phyloP scores from a whole-genome alignment of 2,797 vertebrate genomes.

The Scomberomorus guttatus region DNA sequence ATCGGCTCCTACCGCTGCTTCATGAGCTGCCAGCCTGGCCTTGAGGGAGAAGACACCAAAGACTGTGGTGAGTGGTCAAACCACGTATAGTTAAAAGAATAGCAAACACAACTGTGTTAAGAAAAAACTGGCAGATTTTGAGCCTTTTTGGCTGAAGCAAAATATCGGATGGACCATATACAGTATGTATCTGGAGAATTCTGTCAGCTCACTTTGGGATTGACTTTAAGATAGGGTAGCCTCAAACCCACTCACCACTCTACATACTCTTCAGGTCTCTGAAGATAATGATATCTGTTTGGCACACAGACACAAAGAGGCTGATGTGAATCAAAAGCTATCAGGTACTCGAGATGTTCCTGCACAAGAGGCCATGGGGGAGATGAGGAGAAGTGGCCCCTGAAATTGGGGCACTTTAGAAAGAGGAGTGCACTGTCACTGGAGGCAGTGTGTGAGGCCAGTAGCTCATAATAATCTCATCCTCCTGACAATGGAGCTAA shows the following conservation, averaged over 20 bases:
- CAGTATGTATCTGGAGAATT: neutral
- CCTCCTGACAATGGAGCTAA: conserved; percentile 51
- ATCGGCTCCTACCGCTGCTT: conserved; percentile 85
- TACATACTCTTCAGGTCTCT: conserved; percentile 21
- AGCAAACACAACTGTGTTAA: conserved; percentile 29
- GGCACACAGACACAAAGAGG: conserved; percentile 48
- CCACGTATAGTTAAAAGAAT: conserved; percentile 15
- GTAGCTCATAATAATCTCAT: conserved; percentile 57
- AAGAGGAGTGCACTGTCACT: conserved; percentile 58
- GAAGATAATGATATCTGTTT: conserved; percentile 54
- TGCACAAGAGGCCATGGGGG: conserved; percentile 19
- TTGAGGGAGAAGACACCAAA: conserved; percentile 60
- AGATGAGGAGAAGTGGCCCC: conserved; percentile 55
- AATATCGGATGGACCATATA: neutral
- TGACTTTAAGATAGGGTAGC: conserved; percentile 25
- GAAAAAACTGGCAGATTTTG: conserved; percentile 26
- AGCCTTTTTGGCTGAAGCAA: conserved; percentile 19
- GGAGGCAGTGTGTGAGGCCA: conserved; percentile 48
- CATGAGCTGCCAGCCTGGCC: conserved; percentile 80
- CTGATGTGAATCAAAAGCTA: conserved; percentile 58
- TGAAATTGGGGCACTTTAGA: conserved; percentile 66
- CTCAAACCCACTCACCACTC: conserved; percentile 35
- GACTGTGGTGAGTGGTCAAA: conserved; percentile 80
- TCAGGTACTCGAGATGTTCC: conserved; percentile 54
- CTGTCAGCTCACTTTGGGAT: conserved; percentile 3